Evolutionary conservation across 2,113 vertebrate species (phyloP), one percentile per base, ranked within the genome.

Genomic region (Pedionomus torquatus): DNA sequence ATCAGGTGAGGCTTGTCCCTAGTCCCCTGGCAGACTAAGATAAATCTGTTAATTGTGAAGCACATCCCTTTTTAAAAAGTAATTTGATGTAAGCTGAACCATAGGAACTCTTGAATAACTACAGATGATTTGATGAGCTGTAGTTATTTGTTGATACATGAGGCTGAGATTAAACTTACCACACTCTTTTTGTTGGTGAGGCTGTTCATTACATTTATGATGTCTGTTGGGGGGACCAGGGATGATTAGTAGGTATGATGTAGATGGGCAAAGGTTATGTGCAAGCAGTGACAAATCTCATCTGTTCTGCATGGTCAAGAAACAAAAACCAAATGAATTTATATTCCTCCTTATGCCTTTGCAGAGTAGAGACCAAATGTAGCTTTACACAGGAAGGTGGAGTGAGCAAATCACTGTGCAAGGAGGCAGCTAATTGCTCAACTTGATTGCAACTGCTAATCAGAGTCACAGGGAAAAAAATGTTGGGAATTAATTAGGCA

Each of bases 371-470:
- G 55, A 95, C 84, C 51, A 71, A 97, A 96, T 79, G 60, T 78
- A 94, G 78, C 63, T 95, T 96, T 95, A 58, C 97, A 76, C 52
- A 46, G 66, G 79, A 95, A 96, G 90, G 87, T 76, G 95, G 91
- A 89, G 77, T 63, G 89, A 98, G 94, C 96, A 97, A 98, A 98
- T 98, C 97, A 96, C 91, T 97, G 97, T 46, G 92, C 94, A 96
- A 97, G 97, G 96, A 98, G 97, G 92, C 96, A 98, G 96, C 97
- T 99, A 99, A 98, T 98, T 98, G 98, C 98, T 84, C 94, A 98
- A 98, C 98, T 98, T 98, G 98, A 98, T 98, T 98, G 98, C 98
- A 97, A 98, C 97, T 97, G 98, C 98, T 99, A 98, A 98, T 99
- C 98, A 98, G 97, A 98, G 98, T 98, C 97, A 93, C 58, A 96